Evolutionary conservation across 2,888 invertebrate species (phyloP), one percentile per base, ranked within the genome.

Genomic region (Hirtodrosophila confusa): DNA sequence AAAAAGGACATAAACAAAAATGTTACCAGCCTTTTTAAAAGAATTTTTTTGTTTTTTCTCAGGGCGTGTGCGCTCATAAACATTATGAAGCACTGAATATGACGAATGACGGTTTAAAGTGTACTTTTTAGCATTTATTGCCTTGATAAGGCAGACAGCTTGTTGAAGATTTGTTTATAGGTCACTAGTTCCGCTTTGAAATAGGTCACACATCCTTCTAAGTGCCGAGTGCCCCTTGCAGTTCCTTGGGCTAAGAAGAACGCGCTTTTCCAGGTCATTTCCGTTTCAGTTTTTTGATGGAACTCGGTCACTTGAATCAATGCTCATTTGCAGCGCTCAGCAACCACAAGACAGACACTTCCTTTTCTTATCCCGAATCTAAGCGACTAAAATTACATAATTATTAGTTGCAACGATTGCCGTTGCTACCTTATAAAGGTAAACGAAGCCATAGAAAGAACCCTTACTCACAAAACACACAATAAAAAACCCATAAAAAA

Each of bases 321-420:
- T 49, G 40, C 17, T 36, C 61, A 62, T 37, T 63, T 47, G 17
- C 29, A n/a, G 23, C 3, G 50, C 48, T 39, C 31, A 24, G 4
- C 23, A 73, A 72, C 72, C 66, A 68, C 67, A 74, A 66, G 44
- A 50, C 64, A 70, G 78, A 73, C 86, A 86, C 84, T 79, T 84
- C 84, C 75, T 69, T 51, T 60, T 37, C 68, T 63, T 56, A 69
- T 68, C 60, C 54, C 48, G 31, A 45, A 67, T 71, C 76, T 64
- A 48, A 61, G 44, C 53, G 50, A 56, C 67, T 80, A 69, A 83
- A 85, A 86, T 85, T 85, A 85, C 84, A 86, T 84, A 85, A 85
- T 85, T 85, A 86, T 78, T 44, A 49, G 51, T 62, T 71, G 57
- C 58, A 17, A 17, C 35, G 17, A 2, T 27, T 27, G 27, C 5